Base-by-base conservation (phyloP, 2,888 invertebrate genomes). In the Cerastoderma edule region DNA sequence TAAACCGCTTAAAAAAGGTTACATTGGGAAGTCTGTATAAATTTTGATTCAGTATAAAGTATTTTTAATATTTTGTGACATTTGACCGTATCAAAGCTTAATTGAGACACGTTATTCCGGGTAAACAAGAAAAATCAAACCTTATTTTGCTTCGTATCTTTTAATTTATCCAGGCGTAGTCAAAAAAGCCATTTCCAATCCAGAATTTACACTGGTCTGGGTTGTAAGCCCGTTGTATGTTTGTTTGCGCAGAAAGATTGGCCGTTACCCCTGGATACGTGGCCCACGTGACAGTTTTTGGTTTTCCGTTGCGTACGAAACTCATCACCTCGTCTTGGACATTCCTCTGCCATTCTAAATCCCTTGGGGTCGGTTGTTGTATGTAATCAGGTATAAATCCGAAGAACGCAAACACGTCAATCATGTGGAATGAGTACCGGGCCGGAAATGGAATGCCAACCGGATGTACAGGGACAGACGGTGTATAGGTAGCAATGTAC, bases 381-480 rank as follows among this genome's bases (percentile, higher is more conserved):
- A 86, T 81, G 46, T 79, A 75, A 6, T 81, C 65, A n/a, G 83
- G 74, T 28, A 88, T 83, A 24, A 75, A 65, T 19, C 83, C 87
- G 35, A 89, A 87, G 67, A 88, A 90, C 8, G 89, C 89, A 44
- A 87, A 84, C 10, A 82, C 57, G 72, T 89, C 90, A 85, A 87
- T 88, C 48, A 81, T 75, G 67, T 90, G 90, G 65, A 88, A 87
- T 19, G 87, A 76, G 63, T 88, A 88, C 27, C 78, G 65, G 5
- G 82, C 76, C 16, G 74, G 75, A 67, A 77, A 78, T 27, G 80
- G 76, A 24, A 76, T 54, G 53, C 84, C 74, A 56, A 76, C 44
- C n/a, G 72, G 24, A 73, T 84, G 72, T 44, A 88, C 82, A 0
- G 87, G 84, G 27, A 69, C 71, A 16, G 89, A 88, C 19, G 89